Base-by-base conservation (phyloP, 1,140 invertebrate species). In the Anastrepha ludens region DNA sequence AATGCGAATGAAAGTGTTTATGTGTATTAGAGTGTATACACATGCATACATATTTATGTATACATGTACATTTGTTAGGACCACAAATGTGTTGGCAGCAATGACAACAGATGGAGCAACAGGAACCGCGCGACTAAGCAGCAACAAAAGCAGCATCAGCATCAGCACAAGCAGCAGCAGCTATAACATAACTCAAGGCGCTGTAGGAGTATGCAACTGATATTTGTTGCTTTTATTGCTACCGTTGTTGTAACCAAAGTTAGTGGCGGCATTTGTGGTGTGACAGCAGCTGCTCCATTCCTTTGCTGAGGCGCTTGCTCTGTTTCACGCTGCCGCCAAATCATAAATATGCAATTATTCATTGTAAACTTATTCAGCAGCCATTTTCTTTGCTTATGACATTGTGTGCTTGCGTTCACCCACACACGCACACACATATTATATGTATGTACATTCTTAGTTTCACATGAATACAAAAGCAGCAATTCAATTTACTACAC, bases 321-420 rank as follows among this genome's bases (percentile, higher is more conserved):
- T 81, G 9, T 81, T 55, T 29, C 74, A 81, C 47, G 17, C 5
- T 6, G 74, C 74, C 47, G n/a, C 74, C 74, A 81, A 81, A 81
- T 81, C 74, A 81, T 81, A 81, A 81, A 81, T 81, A 81, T 81
- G 74, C 74, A 81, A 58, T 81, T 81, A 81, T 81, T 81, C 74
- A 81, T 81, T 5, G 74, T 81, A 55, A 55, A n/a, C 74, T 81
- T 81, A 55, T 81, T 81, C 74, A 81, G 47, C 74, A 81, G 74
- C 41, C 41, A 81, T 58, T 81, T 29, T 2, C 50, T 47, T 39
- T 8, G 74, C 60, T 1, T 62, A 2, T 44, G n/a, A 47, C 50
- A 55, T 2, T 55, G 50, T 55, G 50, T 8, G 50, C 11, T 2
- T 2, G 11, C 50, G 2, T 11, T 1, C 50, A 3, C 50, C 6